Conservation (phyloP, 2,888 invertebrate species). For the Syritta pipiens region DNA sequence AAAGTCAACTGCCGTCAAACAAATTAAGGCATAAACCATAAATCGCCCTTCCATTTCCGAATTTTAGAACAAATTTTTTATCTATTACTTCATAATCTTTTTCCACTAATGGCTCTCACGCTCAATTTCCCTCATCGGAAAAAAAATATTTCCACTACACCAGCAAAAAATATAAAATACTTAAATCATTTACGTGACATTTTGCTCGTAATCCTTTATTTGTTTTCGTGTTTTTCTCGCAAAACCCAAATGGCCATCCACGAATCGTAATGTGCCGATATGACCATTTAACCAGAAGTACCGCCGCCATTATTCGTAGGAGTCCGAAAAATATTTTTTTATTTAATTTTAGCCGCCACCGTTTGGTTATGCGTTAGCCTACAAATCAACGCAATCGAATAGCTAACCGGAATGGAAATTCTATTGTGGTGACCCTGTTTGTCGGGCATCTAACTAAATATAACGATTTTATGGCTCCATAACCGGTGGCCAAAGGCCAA, state of each 20-base stretch:
- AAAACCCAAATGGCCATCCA: slow-evolving; percentile 33
- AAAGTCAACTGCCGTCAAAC: too few species aligned
- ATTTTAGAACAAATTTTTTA: too few species aligned
- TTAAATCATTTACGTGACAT: slow-evolving; percentile 14
- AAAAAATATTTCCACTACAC: background rate
- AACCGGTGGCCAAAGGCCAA: background rate
- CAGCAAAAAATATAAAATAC: background rate
- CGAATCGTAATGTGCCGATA: slow-evolving; percentile 3
- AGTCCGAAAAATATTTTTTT: background rate
- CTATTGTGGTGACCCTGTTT: background rate
- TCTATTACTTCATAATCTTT: too few species aligned
- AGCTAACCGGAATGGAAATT: background rate
- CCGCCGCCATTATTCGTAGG: slow-evolving; percentile 16
- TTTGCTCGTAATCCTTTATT: background rate
- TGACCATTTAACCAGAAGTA: slow-evolving; percentile 37
- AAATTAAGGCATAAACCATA: too few species aligned
- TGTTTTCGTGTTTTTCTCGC: background rate
- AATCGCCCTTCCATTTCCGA: too few species aligned
- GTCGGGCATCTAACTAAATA: slow-evolving; percentile 1
- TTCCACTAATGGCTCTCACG: background rate
- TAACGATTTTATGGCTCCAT: background rate
- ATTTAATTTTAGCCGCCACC: too few species aligned
- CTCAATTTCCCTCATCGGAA: too few species aligned
- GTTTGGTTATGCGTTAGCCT: too few species aligned
- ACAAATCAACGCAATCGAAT: slow-evolving; percentile 17